These are phyloP conservation scores for Lepidurus couesii DNA, from an alignment of 1,140 invertebrate species.

Conservation along the genomic window DNA sequence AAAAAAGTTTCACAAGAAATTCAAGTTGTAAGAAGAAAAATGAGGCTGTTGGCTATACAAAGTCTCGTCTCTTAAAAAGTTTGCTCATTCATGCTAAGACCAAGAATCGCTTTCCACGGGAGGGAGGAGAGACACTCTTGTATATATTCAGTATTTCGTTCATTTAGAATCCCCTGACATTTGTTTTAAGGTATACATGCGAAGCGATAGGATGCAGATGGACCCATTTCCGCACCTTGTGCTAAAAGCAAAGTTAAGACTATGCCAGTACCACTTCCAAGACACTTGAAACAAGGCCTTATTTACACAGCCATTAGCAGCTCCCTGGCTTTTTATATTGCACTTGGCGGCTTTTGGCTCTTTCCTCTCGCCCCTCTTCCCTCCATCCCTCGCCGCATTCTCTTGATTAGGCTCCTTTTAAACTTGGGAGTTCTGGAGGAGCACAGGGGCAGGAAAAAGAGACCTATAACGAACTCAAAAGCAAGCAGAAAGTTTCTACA, in stretches of 20 bases:
- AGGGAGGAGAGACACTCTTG: background rate
- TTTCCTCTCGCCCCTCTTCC: background rate
- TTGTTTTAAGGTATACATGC: background rate
- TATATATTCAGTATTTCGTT: background rate
- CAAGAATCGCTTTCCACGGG: no score
- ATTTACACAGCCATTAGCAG: slow-evolving; percentile 19
- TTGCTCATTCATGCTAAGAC: no score
- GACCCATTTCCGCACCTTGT: slow-evolving; percentile 12
- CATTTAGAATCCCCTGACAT: background rate
- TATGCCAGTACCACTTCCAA: background rate
- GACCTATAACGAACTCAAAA: no score
- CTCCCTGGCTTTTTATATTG: slow-evolving; percentile 1
- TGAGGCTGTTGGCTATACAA: no score
- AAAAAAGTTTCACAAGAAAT: no score
- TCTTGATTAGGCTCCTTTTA: background rate
- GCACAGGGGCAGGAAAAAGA: no score
- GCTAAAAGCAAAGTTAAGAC: background rate
- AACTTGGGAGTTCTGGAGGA: no score
- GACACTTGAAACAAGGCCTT: background rate
- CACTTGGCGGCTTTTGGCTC: background rate
- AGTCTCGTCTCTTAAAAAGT: no score
- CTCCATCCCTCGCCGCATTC: background rate
- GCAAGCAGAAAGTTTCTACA: no score
- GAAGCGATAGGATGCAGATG: slow-evolving; percentile 8
- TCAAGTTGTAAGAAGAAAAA: no score